These are phyloP conservation scores for Anolis sagrei DNA, from an alignment of 2,113 vertebrate genomes.

Conservation along the genomic window DNA sequence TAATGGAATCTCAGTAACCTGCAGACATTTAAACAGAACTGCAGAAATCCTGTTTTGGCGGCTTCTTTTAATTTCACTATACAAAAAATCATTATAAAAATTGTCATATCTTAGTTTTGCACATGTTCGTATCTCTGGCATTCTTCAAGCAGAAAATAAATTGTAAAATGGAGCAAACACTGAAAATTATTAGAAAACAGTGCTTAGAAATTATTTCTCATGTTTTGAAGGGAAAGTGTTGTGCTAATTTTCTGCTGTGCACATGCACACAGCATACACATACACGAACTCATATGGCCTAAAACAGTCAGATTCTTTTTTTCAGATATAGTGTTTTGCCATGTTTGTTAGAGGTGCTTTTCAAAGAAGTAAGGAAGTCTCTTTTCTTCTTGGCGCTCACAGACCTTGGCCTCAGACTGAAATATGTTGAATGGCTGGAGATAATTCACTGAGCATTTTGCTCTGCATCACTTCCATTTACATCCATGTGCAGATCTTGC, in stretches of 20 bases:
- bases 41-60: conserved; percentile 14
- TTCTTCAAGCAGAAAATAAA: conserved; percentile 59
- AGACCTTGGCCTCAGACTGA: background rate
- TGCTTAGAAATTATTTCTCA: conserved; percentile 45
- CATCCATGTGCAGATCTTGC: background rate
- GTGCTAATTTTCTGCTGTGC: conserved; percentile 10
- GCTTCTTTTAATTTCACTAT: conserved; percentile 25
- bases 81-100: conserved; percentile 66
- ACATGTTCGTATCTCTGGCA: conserved; percentile 50
- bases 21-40: conserved; percentile 54
- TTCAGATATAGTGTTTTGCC: background rate
- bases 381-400: background rate
- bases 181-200: conserved; percentile 44
- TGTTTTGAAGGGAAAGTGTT: background rate
- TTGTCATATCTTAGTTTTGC: conserved; percentile 62
- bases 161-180: conserved; percentile 33
- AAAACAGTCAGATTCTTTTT: conserved; percentile 1
- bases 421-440: rapidly evolving
- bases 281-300: conserved; percentile 14
- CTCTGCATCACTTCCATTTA: background rate
- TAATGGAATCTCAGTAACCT: conserved; percentile 56
- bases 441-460: background rate
- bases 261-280: background rate
- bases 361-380: background rate
- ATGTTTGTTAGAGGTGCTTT: background rate